A percentile compares a stretch with the other conserved stretches of the same genome.
phyloP scores from a whole-genome alignment of 1,140 invertebrate genomes.

The Ceratosolen fusciceps region DNA sequence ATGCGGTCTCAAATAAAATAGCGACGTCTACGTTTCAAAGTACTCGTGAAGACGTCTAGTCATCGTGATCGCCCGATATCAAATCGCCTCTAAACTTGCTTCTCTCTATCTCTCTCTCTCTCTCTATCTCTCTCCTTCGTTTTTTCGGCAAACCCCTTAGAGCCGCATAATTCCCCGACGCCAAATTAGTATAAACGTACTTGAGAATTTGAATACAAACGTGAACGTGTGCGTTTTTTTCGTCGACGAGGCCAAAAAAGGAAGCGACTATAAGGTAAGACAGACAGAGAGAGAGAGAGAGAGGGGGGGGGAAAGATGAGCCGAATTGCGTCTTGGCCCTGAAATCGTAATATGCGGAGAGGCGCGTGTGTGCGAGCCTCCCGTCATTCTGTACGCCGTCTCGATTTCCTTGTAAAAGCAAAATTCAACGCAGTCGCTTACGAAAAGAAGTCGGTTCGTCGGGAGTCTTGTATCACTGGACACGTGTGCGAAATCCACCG shows the following conservation, averaged over 20 bases:
- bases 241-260: neutral
- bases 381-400: neutral
- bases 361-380: neutral
- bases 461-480: neutral
- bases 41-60: neutral
- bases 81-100: neutral
- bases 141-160: neutral
- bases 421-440: neutral
- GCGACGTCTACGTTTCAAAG: neutral
- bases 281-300: neutral
- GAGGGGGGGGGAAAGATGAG: neutral
- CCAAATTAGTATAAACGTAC: neutral
- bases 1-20: too few relatives aligned
- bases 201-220: neutral
- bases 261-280: neutral
- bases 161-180: neutral
- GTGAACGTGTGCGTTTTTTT: neutral
- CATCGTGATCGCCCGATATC: neutral
- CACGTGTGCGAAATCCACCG: slow-evolving; percentile 19
- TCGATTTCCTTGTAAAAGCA: slow-evolving; percentile 5
- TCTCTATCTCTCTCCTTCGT: too few relatives aligned
- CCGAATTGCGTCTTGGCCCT: neutral
- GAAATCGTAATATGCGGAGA: slow-evolving; percentile 9
- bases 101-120: too few relatives aligned
- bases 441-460: neutral